phyloP scores from a whole-genome alignment of 35 echinoderm and acorn worm genomes.

The Strongylocentrotus purpuratus region DNA sequence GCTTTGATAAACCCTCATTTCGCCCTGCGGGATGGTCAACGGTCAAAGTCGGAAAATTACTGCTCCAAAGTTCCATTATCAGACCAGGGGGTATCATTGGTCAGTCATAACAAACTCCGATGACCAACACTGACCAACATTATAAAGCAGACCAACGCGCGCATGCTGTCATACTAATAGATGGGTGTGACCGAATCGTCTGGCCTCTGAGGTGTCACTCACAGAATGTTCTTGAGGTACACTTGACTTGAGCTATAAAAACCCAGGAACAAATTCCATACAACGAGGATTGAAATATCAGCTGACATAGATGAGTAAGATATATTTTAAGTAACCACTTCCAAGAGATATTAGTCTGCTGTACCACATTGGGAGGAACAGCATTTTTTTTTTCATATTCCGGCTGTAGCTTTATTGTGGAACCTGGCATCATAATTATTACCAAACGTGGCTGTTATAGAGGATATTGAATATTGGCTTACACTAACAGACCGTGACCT shows the following conservation, averaged over 20 bases:
- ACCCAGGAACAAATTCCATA: background rate
- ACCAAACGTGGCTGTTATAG: background rate
- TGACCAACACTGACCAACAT: background rate
- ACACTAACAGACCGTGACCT: background rate
- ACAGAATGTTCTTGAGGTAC: background rate
- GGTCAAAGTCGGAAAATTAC: background rate
- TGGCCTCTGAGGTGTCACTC: background rate
- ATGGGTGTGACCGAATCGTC: background rate
- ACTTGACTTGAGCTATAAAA: background rate
- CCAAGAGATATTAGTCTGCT: background rate
- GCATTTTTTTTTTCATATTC: background rate
- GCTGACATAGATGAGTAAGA: background rate
- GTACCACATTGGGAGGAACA: background rate
- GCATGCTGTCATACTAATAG: background rate
- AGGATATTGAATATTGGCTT: background rate
- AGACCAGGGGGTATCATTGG: background rate
- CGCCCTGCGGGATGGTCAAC: background rate
- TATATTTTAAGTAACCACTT: background rate
- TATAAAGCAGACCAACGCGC: background rate
- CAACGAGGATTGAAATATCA: background rate
- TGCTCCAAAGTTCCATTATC: background rate
- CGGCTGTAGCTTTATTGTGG: background rate
- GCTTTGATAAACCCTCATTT: background rate
- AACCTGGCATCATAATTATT: background rate
- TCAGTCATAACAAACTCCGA: background rate